Conservation (phyloP, 2,888 invertebrate species). For the Eupithecia tripunctaria region DNA sequence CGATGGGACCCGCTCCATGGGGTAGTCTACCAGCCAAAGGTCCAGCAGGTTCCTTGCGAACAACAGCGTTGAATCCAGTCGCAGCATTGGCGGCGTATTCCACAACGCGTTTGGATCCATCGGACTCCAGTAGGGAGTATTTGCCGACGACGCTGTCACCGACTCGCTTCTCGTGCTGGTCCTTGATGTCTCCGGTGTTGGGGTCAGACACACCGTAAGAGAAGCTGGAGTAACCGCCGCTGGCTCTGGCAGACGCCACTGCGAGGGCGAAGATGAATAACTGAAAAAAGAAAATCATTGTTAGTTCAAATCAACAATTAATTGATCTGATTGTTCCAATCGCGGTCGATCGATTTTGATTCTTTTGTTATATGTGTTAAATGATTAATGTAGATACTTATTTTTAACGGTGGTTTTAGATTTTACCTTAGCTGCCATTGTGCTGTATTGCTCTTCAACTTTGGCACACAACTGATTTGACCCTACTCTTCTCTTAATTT, state of each 20-base stretch:
- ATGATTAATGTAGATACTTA: neutral
- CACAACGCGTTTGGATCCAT: conserved; percentile 84
- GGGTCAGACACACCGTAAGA: conserved; percentile 71
- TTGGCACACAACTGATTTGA: conserved; percentile 60
- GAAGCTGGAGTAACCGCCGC: conserved; percentile 65
- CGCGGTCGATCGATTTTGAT: no score
- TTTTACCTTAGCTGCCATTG: conserved; percentile 69
- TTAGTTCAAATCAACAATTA: neutral
- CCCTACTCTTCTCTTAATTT: conserved; percentile 60
- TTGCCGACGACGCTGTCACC: conserved; percentile 85
- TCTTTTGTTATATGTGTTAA: neutral
- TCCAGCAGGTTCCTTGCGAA: conserved; percentile 63
- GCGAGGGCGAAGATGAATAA: conserved; percentile 60
- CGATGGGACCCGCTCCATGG: conserved; percentile 42
- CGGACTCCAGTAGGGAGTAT: conserved; percentile 80
- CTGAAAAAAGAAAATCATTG: conserved; percentile 55
- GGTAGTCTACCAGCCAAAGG: conserved; percentile 27
- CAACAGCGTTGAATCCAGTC: conserved; percentile 67
- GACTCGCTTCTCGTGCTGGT: conserved; percentile 84
- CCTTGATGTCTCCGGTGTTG: conserved; percentile 68
- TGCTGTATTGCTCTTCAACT: conserved; percentile 53
- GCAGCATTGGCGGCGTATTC: conserved; percentile 78
- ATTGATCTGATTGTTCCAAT: neutral
- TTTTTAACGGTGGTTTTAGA: conserved; percentile 6
- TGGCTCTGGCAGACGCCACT: conserved; percentile 58